Evolutionary conservation across 2,113 vertebrate genomes (phyloP), one percentile per base, ranked within the genome.

Genomic region (Tenebrosternarchus preto): DNA sequence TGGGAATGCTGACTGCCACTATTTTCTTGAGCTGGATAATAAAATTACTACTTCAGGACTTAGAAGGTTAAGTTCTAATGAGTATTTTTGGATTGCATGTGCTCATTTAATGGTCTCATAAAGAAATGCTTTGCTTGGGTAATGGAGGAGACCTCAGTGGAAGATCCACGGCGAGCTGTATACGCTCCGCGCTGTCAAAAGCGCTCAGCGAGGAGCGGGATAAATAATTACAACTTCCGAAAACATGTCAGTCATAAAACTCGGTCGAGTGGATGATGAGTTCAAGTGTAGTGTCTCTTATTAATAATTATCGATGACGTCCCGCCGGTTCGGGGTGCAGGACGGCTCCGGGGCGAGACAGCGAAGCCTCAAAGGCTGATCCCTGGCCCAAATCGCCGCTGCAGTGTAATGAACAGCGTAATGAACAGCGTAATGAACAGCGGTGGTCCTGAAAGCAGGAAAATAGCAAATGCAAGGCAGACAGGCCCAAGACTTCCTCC

Each of bases 41-140:
- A 95, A 95, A 95, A 95, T 92, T 91, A 94, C 94, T 94, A 95
- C 93, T 96, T 94, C 93, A 94, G 92, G 92, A 94, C 94, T 94
- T 93, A 95, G 93, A 96, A 96, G 95, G 95, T 96, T 96, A 96
- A 96, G 94, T 94, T 94, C 92, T 95, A 94, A 95, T 96, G 95
- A 94, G 92, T 95, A 94, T 95, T 95, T n/a, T 96, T 95, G 93
- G 95, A 95, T 95, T 91, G 91, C 94, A 92, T 93, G 92, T 91
- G 94, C 94, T 93, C 90, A 93, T 95, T 95, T 95, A 95, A 95
- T 95, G 93, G 94, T 93, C 95, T 95, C 95, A 95, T 96, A 95
- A 96, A 95, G 92, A 92, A 93, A 93, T 92, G 92, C 93, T 92
- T 92, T 93, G 95, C 93, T 95, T 95, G 95, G 95, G 93, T 95